Conservation (phyloP, 1,140 invertebrate genomes). For the Platyura marginata region DNA sequence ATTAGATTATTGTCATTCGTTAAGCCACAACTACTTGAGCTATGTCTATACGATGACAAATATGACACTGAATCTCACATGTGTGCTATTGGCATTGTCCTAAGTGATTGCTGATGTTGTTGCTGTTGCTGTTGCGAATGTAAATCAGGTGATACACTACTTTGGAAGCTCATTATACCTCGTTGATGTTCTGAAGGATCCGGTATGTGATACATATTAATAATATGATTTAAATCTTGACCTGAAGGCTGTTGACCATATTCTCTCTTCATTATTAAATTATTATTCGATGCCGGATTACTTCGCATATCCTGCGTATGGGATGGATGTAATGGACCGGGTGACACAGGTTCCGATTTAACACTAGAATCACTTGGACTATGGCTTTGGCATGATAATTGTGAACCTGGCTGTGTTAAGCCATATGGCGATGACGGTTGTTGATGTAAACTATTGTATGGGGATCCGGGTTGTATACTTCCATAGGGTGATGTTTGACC, state of each 20-base stretch:
- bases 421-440: slow-evolving; percentile 41
- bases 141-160: slow-evolving; percentile 18
- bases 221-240: slow-evolving; percentile 36
- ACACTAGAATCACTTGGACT: slow-evolving; percentile 64
- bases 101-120: slow-evolving; percentile 33
- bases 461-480: slow-evolving; percentile 34
- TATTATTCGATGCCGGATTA: slow-evolving; percentile 16
- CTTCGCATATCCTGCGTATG: slow-evolving; percentile 11
- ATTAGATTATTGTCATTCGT: not conserved
- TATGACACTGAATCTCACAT: slow-evolving; percentile 39
- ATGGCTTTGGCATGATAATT: slow-evolving; percentile 46
- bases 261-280: slow-evolving; percentile 44
- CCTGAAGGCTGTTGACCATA: slow-evolving; percentile 29
- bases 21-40: not conserved
- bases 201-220: slow-evolving; percentile 41
- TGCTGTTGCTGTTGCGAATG: slow-evolving; percentile 27
- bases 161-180: slow-evolving; percentile 22
- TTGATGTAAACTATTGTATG: slow-evolving; percentile 33
- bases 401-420: slow-evolving; percentile 37
- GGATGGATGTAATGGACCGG: slow-evolving; percentile 28
- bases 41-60: not conserved
- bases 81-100: slow-evolving; percentile 47
- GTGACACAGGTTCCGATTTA: slow-evolving; percentile 69
- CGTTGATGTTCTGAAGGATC: slow-evolving; percentile 29
- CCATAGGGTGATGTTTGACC: slow-evolving; percentile 36